These are phyloP conservation scores for Cranoglanis bouderius DNA, from an alignment of 2,113 vertebrate species.

Conservation along the genomic window DNA sequence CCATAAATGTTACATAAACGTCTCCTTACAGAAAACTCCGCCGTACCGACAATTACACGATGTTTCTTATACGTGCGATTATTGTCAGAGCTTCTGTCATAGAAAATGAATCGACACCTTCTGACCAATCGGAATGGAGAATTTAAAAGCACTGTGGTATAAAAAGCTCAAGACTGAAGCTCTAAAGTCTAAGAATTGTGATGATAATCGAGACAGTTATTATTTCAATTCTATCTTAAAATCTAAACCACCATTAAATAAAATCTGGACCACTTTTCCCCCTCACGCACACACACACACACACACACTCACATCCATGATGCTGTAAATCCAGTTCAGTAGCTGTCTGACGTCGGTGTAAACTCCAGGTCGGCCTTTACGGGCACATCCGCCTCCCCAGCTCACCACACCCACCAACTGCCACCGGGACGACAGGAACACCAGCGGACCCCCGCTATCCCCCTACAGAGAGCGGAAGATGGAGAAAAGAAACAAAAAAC, in stretches of 20 bases:
- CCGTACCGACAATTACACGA: not conserved
- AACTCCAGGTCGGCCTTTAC: slow-evolving; percentile 67
- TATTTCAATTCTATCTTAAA: not conserved
- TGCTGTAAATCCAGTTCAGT: slow-evolving; percentile 74
- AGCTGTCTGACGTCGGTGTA: slow-evolving; percentile 72
- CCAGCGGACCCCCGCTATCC: slow-evolving; percentile 80
- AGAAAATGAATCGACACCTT: not conserved
- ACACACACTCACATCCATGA: slow-evolving; percentile 66
- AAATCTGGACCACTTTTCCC: too few species aligned
- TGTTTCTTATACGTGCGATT: not conserved
- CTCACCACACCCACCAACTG: slow-evolving; percentile 79
- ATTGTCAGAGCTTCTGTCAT: not conserved
- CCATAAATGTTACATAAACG: not conserved
- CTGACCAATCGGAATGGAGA: not conserved
- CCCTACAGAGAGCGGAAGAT: slow-evolving; percentile 61
- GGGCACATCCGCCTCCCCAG: slow-evolving; percentile 79
- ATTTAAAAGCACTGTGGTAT: not conserved
- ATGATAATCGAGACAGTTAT: not conserved
- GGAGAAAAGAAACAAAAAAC: not conserved
- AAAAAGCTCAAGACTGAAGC: too few species aligned
- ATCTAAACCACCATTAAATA: too few species aligned
- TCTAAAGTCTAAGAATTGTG: too few species aligned
- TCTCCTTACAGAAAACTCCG: not conserved
- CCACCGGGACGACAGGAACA: slow-evolving; percentile 65
- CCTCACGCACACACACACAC: not conserved